phyloP scores from a whole-genome alignment of 53 echinoderm and acorn worm genomes.

The Henricia sp. region DNA sequence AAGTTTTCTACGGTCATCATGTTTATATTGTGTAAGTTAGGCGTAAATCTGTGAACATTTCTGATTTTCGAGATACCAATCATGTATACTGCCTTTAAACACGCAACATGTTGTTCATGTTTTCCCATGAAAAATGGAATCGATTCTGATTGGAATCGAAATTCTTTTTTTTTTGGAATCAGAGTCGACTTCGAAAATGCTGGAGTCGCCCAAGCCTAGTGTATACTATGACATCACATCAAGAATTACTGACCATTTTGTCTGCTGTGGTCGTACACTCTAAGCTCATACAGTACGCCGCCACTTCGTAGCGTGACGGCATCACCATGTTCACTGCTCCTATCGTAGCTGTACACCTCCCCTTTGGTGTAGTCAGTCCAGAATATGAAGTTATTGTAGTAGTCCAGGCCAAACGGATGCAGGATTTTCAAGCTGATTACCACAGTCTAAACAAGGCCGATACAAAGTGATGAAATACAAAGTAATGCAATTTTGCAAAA shows the following conservation, averaged over 20 bases:
- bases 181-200: not conserved
- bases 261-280: constrained; percentile 74
- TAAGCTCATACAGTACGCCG: constrained; percentile 85
- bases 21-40: too few relatives aligned
- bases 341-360: constrained; percentile 66
- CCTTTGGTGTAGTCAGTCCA: constrained; percentile 87
- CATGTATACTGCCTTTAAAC: too few relatives aligned
- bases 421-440: constrained; percentile 36
- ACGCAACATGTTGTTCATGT: too few relatives aligned
- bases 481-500: too few relatives aligned
- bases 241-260: constrained; percentile 70
- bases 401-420: constrained; percentile 87
- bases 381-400: constrained; percentile 68
- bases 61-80: too few relatives aligned
- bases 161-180: not conserved
- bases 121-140: too few relatives aligned
- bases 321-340: not conserved
- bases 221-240: not conserved
- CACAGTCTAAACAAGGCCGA: constrained; percentile 38
- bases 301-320: constrained; percentile 56
- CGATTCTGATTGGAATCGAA: too few relatives aligned
- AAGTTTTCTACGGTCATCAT: too few relatives aligned
- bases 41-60: too few relatives aligned
- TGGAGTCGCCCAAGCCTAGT: not conserved
- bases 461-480: too few relatives aligned